These are phyloP conservation scores for Eptesicus fuscus DNA, from an alignment of 2,113 vertebrate species.

Conservation along the genomic window DNA sequence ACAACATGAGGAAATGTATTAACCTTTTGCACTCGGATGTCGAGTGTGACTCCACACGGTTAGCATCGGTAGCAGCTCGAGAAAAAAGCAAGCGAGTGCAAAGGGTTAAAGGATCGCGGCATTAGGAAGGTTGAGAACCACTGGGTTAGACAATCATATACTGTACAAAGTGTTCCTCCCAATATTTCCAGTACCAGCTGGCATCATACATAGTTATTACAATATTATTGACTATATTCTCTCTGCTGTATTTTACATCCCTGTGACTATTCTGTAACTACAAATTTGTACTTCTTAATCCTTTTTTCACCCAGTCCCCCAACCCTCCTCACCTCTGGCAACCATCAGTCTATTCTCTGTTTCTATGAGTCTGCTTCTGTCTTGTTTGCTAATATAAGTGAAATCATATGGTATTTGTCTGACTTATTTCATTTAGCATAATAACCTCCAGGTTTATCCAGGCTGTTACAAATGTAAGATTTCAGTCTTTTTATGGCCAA, in stretches of 20 bases:
- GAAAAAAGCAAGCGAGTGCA: too few relatives aligned
- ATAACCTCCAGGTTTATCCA: neutral
- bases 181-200: neutral
- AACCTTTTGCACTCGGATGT: too few relatives aligned
- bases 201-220: neutral
- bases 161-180: neutral
- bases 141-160: neutral
- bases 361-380: neutral
- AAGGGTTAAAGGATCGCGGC: too few relatives aligned
- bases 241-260: neutral
- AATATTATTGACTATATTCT: neutral
- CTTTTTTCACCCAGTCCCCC: neutral
- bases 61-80: too few relatives aligned
- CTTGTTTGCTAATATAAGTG: neutral
- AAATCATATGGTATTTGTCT: neutral
- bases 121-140: too few relatives aligned
- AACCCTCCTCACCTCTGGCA: neutral
- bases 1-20: too few relatives aligned
- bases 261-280: neutral
- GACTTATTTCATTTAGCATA: neutral
- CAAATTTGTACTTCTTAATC: neutral
- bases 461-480: neutral
- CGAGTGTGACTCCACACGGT: too few relatives aligned
- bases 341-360: neutral
- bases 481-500: neutral